Conservation (phyloP, 2,797 vertebrate genomes). For the Hapalemur alaotrensis region DNA sequence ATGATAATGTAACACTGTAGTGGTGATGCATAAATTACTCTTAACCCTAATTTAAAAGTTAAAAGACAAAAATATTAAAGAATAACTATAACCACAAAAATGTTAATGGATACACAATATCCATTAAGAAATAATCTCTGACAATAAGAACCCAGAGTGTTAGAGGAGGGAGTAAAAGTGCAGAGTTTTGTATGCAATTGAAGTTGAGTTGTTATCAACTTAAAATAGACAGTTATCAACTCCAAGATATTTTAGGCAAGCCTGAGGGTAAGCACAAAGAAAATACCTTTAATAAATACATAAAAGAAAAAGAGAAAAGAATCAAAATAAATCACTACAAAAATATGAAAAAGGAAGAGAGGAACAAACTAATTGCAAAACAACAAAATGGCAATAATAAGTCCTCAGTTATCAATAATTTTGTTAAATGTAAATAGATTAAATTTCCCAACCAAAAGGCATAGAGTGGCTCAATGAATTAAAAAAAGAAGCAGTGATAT, state of each 20-base stretch:
- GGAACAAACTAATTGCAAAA: not conserved
- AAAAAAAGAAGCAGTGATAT: not conserved
- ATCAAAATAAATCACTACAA: not conserved
- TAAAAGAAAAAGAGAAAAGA: not conserved
- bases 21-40: not conserved
- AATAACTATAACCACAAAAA: not conserved
- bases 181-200: not conserved
- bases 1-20: not conserved
- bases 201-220: not conserved
- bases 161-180: not conserved
- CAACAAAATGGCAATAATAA: not conserved
- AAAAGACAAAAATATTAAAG: not conserved
- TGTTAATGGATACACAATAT: not conserved
- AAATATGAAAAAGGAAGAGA: not conserved
- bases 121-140: not conserved
- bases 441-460: not conserved
- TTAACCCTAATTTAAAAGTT: not conserved
- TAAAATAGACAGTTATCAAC: not conserved
- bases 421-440: not conserved
- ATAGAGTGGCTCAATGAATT: not conserved
- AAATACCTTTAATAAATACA: not conserved
- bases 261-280: not conserved
- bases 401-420: not conserved
- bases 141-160: not conserved
- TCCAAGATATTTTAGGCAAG: not conserved